Evolutionary conservation across 1,140 invertebrate genomes (phyloP), one percentile per base, ranked within the genome.

Genomic region (Pollicipes pollicipes): DNA sequence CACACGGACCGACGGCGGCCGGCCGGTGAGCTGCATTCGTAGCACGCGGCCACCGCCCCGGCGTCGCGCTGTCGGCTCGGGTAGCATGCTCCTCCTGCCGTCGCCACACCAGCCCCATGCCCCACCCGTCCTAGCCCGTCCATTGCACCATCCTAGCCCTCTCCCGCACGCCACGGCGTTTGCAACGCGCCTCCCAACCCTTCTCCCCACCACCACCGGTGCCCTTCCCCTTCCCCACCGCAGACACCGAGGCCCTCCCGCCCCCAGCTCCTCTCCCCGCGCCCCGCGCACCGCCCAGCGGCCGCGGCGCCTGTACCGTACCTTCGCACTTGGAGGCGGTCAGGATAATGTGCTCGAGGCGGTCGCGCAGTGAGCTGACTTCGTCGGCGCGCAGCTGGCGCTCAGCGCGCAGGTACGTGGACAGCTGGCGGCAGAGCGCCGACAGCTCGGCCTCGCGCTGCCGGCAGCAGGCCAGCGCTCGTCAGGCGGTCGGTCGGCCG

Each of bases 391-490:
- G 69, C 67, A 76, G 66, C 68, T 74, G 73, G 63, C 75, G 71
- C 45, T 77, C 75, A n/a, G 76, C 73, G 67, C 74, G 75, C 72
- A 77, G 72, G 70, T 73, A 77, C 58, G 76, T 72, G 31, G 75
- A 74, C 73, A 78, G 71, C 31, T 76, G 75, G 21, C 75, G 73
- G 70, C 76, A 77, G 67, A 76, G 72, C 69, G 75, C 72, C 29
- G 73, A 71, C 37, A 78, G 74, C 68, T 78, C 77, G 32, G 74
- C 75, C 72, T 78, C 77, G 71, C 76, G 76, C 76, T 77, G 73
- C 72, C 71, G 68, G 45, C 64, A 24, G 30, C 28, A 69, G 68
- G 64, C 37, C 64, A 73, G 30, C 27, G 35, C 69, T 45, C 32
- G 68, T 70, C 66, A 64, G n/a, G 32, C 71, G 27, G 30, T 66